These are phyloP conservation scores for Patella depressa DNA, from an alignment of 2,888 invertebrate species.

Conservation along the genomic window DNA sequence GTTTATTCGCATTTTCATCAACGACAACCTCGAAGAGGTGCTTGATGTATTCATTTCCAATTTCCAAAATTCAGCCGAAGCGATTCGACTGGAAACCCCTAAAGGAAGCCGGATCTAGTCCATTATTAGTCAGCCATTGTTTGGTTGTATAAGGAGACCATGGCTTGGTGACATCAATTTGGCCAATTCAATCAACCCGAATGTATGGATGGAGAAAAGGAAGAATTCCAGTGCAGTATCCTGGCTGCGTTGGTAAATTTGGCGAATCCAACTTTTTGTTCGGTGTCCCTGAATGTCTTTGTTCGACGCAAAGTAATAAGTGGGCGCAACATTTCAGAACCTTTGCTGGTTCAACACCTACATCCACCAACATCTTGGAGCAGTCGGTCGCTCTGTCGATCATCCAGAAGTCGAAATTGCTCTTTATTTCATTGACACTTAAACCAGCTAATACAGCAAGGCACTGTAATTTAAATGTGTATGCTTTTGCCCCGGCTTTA, in stretches of 20 bases:
- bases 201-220: not conserved
- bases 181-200: not conserved
- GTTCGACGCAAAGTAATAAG: too few species aligned
- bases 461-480: not conserved
- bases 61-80: slow-evolving; percentile 1
- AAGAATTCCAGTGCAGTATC: not conserved
- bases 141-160: slow-evolving; percentile 8
- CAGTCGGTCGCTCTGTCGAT: not conserved
- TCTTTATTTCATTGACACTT: not conserved
- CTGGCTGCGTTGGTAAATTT: too few species aligned
- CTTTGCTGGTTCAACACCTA: not conserved
- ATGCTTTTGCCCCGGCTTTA: not conserved
- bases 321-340: too few species aligned
- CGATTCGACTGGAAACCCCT: not conserved
- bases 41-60: not conserved
- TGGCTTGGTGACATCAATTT: not conserved
- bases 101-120: not conserved
- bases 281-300: too few species aligned
- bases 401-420: slow-evolving; percentile 8
- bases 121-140: not conserved
- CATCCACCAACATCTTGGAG: not conserved
- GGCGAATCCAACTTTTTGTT: too few species aligned
- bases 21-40: not conserved
- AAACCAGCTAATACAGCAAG: not conserved
- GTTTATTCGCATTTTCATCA: not conserved